Evolutionary conservation across 2,113 vertebrate species (phyloP).

Genomic region (Pipa parva): DNA sequence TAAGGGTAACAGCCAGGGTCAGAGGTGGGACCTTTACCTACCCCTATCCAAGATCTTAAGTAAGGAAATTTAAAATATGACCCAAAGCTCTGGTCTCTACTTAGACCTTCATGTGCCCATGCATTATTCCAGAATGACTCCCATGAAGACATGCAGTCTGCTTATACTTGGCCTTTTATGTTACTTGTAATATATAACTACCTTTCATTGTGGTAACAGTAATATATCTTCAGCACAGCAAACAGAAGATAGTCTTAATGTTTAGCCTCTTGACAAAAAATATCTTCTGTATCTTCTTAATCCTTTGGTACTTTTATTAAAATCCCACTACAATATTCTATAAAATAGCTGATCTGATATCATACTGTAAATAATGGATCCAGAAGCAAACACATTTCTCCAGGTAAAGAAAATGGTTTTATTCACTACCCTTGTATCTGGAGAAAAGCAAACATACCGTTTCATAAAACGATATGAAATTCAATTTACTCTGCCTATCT

Average conservation of each 20-base stretch:
- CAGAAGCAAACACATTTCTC: conserved; percentile 38
- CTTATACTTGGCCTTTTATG: too few relatives aligned
- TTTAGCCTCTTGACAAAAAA: conserved; percentile 13
- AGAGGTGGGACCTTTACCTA: too few relatives aligned
- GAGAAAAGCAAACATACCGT: background rate
- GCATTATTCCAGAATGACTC: too few relatives aligned
- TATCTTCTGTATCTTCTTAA: conserved; percentile 12
- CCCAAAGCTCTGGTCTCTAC: too few relatives aligned
- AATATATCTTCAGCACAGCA: background rate
- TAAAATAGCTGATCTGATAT: conserved; percentile 34
- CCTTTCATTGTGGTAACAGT: too few relatives aligned
- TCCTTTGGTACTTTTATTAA: conserved; percentile 43
- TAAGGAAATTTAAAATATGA: too few relatives aligned
- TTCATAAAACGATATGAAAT: conserved; percentile 57
- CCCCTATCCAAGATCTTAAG: too few relatives aligned
- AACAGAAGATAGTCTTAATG: background rate
- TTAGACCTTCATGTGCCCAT: too few relatives aligned
- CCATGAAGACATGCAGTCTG: too few relatives aligned
- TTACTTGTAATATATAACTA: too few relatives aligned
- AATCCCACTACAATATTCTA: conserved; percentile 43
- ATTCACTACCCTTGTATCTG: conserved; percentile 27
- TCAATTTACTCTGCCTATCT: conserved; percentile 73
- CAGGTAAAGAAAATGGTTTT: fast-evolving
- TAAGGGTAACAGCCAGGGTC: too few relatives aligned
- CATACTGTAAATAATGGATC: conserved; percentile 6